These are phyloP conservation scores for Perognathus longimembris DNA, from an alignment of 2,113 vertebrate species.

Conservation along the genomic window DNA sequence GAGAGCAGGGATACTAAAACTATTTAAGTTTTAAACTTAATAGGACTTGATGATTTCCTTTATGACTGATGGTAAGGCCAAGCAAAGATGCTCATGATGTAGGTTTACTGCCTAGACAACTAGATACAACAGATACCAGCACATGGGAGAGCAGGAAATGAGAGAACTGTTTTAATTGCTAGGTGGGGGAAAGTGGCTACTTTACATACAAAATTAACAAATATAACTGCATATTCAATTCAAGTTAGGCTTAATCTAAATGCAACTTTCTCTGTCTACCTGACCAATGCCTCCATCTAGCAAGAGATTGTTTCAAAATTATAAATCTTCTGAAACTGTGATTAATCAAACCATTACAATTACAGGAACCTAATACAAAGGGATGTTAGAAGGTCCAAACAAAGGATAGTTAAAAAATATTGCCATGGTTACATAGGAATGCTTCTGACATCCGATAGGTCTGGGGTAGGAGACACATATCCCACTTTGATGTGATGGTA, in stretches of 20 bases:
- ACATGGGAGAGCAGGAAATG: background rate
- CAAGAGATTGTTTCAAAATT: constrained; percentile 10
- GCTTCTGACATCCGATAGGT: background rate
- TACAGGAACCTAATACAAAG: background rate
- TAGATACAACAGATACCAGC: background rate
- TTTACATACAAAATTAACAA: constrained; percentile 19
- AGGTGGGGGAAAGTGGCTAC: background rate
- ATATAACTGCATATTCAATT: background rate
- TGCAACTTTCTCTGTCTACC: constrained; percentile 28
- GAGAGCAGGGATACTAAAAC: background rate
- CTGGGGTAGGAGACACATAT: background rate
- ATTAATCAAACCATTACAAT: constrained; percentile 21
- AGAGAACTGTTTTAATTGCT: background rate
- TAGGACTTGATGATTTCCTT: constrained; percentile 6
- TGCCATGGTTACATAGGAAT: background rate
- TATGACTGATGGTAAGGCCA: background rate
- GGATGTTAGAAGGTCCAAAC: background rate
- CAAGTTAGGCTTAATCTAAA: constrained; percentile 29
- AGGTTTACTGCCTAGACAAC: background rate
- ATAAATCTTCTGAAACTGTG: constrained; percentile 6
- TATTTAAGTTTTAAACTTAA: background rate
- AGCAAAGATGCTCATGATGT: background rate
- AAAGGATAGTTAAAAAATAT: constrained; percentile 5
- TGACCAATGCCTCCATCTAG: background rate
- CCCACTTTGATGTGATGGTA: background rate